Percentiles rank a stretch among this genome's conserved stretches.
These are phyloP conservation scores for Limonius californicus DNA, from an alignment of 1,140 invertebrate genomes.

Conservation along the genomic window DNA sequence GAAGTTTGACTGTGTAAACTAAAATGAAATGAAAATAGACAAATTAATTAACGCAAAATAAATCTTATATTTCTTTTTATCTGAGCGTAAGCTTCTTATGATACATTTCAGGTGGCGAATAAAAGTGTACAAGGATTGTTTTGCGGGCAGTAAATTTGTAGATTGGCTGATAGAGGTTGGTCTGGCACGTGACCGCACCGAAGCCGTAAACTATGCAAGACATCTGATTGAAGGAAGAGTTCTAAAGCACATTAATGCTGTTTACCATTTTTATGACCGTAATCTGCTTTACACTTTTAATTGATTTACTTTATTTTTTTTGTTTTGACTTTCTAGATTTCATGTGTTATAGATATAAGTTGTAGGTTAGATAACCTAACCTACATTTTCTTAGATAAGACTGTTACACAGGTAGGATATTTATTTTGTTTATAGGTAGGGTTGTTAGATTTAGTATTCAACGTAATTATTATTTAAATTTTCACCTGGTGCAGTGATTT, in stretches of 20 bases:
- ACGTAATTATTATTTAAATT: too few species aligned
- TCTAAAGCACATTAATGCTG: constrained; percentile 74
- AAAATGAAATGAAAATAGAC: too few species aligned
- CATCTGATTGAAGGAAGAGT: constrained; percentile 79
- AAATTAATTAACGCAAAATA: too few species aligned
- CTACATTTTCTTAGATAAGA: too few species aligned
- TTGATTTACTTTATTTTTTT: constrained; percentile 14
- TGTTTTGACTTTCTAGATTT: background rate
- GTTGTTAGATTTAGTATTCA: background rate
- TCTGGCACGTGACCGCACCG: constrained; percentile 66
- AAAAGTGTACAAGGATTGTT: constrained; percentile 71
- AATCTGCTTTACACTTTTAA: constrained; percentile 67
- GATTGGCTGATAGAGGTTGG: constrained; percentile 82
- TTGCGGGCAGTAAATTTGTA: constrained; percentile 78
- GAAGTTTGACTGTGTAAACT: too few species aligned
- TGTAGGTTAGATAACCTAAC: background rate
- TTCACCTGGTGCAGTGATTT: too few species aligned
- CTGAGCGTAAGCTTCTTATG: background rate
- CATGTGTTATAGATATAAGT: background rate
- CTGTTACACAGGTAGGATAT: too few species aligned
- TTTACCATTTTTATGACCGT: constrained; percentile 75
- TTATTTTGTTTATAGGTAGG: background rate
- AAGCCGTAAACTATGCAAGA: constrained; percentile 78
- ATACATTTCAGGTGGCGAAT: constrained; percentile 60
- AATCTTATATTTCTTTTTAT: too few species aligned